These are phyloP conservation scores for Dolomedes plantarius DNA, from an alignment of 2,888 invertebrate species.

Conservation along the genomic window DNA sequence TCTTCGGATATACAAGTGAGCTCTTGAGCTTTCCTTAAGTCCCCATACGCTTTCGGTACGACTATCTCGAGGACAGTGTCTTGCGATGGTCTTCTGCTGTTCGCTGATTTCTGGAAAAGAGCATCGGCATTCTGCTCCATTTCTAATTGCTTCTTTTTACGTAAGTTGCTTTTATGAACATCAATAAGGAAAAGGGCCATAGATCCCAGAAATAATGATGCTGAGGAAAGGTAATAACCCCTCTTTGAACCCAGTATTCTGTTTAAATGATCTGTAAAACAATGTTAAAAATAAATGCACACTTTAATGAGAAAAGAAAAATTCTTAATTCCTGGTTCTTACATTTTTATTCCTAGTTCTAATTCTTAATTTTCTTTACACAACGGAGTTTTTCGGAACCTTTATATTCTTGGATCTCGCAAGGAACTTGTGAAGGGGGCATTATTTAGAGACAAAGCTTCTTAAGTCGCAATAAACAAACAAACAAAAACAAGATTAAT, in stretches of 20 bases:
- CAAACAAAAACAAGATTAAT: too few relatives aligned
- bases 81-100: constrained; percentile 6
- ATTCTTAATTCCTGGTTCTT: too few relatives aligned
- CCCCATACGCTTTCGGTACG: constrained; percentile 32
- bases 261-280: constrained; percentile 85
- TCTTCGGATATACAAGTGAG: constrained; percentile 88
- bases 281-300: constrained; percentile 7
- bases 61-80: not conserved
- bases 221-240: constrained; percentile 89
- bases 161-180: constrained; percentile 82
- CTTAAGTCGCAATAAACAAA: too few relatives aligned
- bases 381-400: too few relatives aligned
- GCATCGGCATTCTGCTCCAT: constrained; percentile 32
- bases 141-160: constrained; percentile 74
- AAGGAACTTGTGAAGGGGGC: too few relatives aligned
- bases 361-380: too few relatives aligned
- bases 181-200: constrained; percentile 88
- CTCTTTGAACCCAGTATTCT: constrained; percentile 85
- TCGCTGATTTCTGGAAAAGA: not conserved
- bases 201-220: constrained; percentile 86
- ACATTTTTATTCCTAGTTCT: too few relatives aligned
- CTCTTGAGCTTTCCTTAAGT: constrained; percentile 78
- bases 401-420: too few relatives aligned
- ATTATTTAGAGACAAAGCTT: too few relatives aligned
- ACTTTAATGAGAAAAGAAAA: too few relatives aligned